Conservation (phyloP, 2,888 invertebrate genomes). For the Ophioninae sp. region DNA sequence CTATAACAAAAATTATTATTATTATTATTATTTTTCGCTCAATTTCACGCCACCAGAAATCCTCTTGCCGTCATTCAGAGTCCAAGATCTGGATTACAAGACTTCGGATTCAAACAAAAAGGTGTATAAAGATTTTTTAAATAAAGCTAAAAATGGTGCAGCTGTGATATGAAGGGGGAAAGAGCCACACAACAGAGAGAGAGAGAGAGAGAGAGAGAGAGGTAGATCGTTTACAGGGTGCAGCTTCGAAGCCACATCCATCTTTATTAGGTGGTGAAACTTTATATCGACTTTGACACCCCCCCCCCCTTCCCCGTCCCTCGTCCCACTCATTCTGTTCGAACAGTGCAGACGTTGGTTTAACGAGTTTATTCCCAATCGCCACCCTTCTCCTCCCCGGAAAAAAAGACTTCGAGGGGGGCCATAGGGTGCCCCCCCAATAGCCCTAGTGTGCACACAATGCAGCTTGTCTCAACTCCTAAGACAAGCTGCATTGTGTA, state of each 20-base stretch:
- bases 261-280: constrained; percentile 78
- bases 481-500: constrained; percentile 32
- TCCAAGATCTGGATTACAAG: too few relatives aligned
- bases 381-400: constrained; percentile 39
- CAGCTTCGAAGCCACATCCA: constrained; percentile 71
- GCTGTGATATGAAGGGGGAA: too few relatives aligned
- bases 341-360: constrained; percentile 68
- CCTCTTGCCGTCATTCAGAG: too few relatives aligned
- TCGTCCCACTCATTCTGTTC: too few relatives aligned
- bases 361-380: constrained; percentile 74
- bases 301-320: background rate
- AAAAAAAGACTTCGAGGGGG: constrained; percentile 56
- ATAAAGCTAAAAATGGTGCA: too few relatives aligned
- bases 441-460: constrained; percentile 66
- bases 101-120: too few relatives aligned
- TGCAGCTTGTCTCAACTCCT: constrained; percentile 65
- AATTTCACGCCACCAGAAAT: too few relatives aligned
- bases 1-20: too few relatives aligned
- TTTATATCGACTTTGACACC: constrained; percentile 76
- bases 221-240: constrained; percentile 31
- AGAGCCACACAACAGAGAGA: too few relatives aligned
- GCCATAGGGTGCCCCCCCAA: constrained; percentile 65
- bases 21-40: too few relatives aligned
- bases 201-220: constrained; percentile 4
- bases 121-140: too few relatives aligned